Evolutionary conservation across 2,113 vertebrate species (phyloP), one percentile per base, ranked within the genome.

Genomic region (Marmota monax): DNA sequence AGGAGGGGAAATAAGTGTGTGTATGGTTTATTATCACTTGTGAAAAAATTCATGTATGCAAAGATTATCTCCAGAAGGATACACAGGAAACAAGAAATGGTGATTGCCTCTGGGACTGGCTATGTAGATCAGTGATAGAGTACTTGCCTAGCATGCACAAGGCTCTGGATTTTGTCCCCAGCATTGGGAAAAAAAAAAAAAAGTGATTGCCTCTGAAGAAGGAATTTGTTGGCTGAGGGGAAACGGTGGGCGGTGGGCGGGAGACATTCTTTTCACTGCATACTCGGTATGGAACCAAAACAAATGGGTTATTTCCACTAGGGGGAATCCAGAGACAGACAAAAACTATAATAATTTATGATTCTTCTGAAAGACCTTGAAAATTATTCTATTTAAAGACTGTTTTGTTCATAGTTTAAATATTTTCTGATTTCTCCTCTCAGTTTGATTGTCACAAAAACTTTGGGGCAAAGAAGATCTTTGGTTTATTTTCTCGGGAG

Each of bases 341-440:
- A 90, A 88, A 94, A 76, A 73, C 56, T 58, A 1, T 73, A 63
- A 84, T 90, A 61, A 84, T 85, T 58, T 61, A 53, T 77, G 39
- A 94, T 82, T 92, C 88, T 45, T 69, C 32, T 45, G 39, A 96
- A 87, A 96, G 79, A 67, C 20, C 34, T 90, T 80, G 58, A 77
- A 91, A 93, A 82, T 48, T 56, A 93, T 20, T 76, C 29, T 32
- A 25, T 95, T 93, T 89, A 42, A 86, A 80, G 27, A 85, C 14
- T 6, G 51, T 80, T 84, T 85, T 34, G 16, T 78, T 94, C n/a
- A 20, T 69, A 72, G 73, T 58, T 94, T 65, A 93, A 94, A 90
- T 83, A 63, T 70, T 73, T 92, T 88, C 73, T 82, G 27, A 92
- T 94, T 95, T 97, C 48, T 85, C 27, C 16, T 87, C 34, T 78